phyloP scores from a whole-genome alignment of 1,140 invertebrate genomes.

The Octopus sinensis region DNA sequence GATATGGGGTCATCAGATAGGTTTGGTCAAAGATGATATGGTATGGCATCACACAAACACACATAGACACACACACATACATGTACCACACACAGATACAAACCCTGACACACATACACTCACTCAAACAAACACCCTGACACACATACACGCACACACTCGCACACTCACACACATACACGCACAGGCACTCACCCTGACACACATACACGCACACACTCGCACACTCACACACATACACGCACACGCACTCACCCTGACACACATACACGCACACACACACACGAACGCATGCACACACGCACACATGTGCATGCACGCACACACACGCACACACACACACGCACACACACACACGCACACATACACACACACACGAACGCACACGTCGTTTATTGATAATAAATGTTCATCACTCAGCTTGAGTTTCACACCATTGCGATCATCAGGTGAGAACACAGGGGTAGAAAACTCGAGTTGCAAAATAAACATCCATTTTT shows the following conservation, averaged over 20 bases:
- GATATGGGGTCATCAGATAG: too few relatives aligned
- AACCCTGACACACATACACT: neutral
- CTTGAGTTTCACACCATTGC: too few relatives aligned
- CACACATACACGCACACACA: neutral
- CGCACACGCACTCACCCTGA: neutral
- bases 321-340: neutral
- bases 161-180: neutral
- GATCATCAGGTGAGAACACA: too few relatives aligned
- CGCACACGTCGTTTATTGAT: too few relatives aligned
- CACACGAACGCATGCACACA: neutral
- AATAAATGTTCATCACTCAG: too few relatives aligned
- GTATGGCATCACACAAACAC: neutral
- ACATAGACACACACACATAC: neutral
- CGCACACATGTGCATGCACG: neutral
- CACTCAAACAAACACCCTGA: neutral
- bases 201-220: neutral
- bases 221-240: neutral
- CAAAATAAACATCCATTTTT: too few relatives aligned
- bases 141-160: neutral
- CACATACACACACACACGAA: too few relatives aligned
- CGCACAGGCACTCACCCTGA: neutral
- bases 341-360: too few relatives aligned
- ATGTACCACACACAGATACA: neutral
- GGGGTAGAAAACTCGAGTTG: too few relatives aligned
- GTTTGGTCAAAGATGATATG: too few relatives aligned